phyloP scores from a whole-genome alignment of 2,888 invertebrate genomes.

The Tipula unca region DNA sequence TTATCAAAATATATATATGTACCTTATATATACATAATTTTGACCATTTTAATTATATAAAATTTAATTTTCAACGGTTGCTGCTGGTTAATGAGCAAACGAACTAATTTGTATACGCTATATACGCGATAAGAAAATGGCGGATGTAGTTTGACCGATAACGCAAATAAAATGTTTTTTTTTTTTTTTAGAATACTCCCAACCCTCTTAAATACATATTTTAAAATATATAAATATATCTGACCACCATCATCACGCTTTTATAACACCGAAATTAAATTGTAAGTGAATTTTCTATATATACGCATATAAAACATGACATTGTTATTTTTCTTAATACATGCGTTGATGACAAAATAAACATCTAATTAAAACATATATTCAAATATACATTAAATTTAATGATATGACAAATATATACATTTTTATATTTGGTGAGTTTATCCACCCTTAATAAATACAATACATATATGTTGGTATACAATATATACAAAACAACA shows the following conservation, averaged over 20 bases:
- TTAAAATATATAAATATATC: neutral
- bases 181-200: neutral
- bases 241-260: neutral
- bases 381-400: conserved; percentile 17
- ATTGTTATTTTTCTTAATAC: neutral
- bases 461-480: neutral
- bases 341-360: conserved; percentile 23
- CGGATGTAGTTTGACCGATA: neutral
- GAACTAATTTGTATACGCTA: neutral
- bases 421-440: neutral
- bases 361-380: conserved; percentile 23
- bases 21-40: neutral
- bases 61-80: neutral
- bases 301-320: neutral
- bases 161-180: neutral
- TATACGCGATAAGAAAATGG: neutral
- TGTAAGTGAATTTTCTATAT: neutral
- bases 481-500: neutral
- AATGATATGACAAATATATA: conserved; percentile 15
- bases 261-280: neutral
- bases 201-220: neutral
- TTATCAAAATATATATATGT: neutral
- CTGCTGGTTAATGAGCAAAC: neutral
- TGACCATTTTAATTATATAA: neutral
- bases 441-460: neutral